Evolutionary conservation across 2,113 vertebrate genomes (phyloP), one percentile per base, ranked within the genome.

Genomic region (Caloenas nicobarica): DNA sequence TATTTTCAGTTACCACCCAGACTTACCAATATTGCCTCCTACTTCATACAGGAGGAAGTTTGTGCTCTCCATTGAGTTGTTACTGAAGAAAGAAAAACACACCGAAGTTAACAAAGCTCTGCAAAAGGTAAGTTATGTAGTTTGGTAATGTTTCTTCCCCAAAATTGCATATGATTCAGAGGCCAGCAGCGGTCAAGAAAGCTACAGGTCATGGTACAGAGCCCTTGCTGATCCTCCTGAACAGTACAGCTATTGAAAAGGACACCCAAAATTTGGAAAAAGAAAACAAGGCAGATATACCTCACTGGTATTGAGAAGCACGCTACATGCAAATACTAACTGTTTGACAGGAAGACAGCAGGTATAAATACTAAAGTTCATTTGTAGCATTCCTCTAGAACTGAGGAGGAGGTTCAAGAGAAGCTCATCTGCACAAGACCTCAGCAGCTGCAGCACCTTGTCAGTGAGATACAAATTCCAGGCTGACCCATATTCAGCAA

Each of bases 21-120:
- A 87, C 99, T 97, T 96, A 98, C 99, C 98, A 61, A 99, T 99
- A 66, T 98, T 99, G 29, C 99, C 99, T 81, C 98, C 98, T 46
- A 99, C 98, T 98, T 99, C 98, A 60, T 98, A 99, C 19, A 99
- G 91, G 73, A 98, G 96, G 34, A 98, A 95, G 92, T 97, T 98
- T 2, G 97, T 93, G 25, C 95, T 93, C 12, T 96, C 95, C 11
- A 69, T 23, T 2, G 98, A 96, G 71, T 97, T 98, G 68, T 98
- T 98, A 89, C 98, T 99, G 96, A 80, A 73, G 92, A 66, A 94
- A 58, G 57, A 81, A 64, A 76, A 69, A 5, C 21, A 82, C 15
- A 22, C 0, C 16, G 25, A 56, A 66, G 73, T 88, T 71, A 90
- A 50, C 4, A 62, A 70, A 58, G 16, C 51, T 68, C 50, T 61